Evolutionary conservation across 2,113 vertebrate genomes (phyloP).

Genomic region (Calypte anna): DNA sequence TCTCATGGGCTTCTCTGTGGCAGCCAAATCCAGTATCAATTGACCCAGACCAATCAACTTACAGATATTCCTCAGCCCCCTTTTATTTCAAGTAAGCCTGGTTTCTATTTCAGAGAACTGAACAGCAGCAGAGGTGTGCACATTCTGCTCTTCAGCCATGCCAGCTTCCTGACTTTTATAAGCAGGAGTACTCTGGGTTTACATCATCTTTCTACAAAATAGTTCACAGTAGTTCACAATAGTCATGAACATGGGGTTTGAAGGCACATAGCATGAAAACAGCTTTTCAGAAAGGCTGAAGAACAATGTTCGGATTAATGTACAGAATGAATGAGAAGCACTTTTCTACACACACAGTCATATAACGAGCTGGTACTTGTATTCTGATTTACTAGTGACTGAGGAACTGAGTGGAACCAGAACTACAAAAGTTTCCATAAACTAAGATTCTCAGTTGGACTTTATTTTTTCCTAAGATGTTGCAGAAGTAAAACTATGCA

Average conservation of each 20-base stretch:
- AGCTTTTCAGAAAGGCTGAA: background rate
- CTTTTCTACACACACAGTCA: background rate
- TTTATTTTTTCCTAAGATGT: background rate
- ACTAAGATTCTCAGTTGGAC: background rate
- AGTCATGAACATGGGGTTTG: background rate
- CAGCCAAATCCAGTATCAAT: slow-evolving; percentile 7
- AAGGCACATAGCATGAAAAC: background rate
- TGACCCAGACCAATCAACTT: slow-evolving; percentile 8
- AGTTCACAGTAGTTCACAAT: background rate
- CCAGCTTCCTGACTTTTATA: background rate
- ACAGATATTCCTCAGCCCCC: background rate
- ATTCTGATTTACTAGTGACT: background rate
- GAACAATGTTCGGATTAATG: background rate
- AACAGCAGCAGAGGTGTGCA: background rate
- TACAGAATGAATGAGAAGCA: background rate
- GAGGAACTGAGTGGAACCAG: background rate
- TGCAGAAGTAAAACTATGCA: background rate
- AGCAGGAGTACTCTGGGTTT: background rate
- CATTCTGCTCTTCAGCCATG: background rate
- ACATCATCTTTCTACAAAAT: background rate
- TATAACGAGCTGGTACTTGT: background rate
- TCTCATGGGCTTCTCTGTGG: background rate
- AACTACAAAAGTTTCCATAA: background rate
- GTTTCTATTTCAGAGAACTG: background rate
- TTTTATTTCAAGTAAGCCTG: background rate